phyloP scores from a whole-genome alignment of 2,797 vertebrate genomes.

The Poecilia gillii region DNA sequence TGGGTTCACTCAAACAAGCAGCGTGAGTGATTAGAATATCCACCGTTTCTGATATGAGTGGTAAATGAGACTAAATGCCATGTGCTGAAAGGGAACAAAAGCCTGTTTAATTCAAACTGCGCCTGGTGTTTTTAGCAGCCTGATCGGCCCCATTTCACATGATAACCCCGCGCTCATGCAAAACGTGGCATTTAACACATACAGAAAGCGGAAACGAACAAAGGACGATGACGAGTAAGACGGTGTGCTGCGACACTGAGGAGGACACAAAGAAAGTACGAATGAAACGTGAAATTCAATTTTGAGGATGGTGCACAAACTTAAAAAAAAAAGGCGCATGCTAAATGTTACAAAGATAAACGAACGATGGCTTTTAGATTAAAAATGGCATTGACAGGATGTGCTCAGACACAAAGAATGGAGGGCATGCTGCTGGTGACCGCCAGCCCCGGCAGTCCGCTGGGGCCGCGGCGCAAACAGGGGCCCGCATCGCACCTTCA shows the following conservation, averaged over 20 bases:
- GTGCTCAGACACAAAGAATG: constrained; percentile 58
- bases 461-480: constrained; percentile 64
- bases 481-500: constrained; percentile 89
- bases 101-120: constrained; percentile 38
- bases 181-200: constrained; percentile 57
- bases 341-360: constrained; percentile 48
- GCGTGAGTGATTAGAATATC: constrained; percentile 33
- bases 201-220: constrained; percentile 21
- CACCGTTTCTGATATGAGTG: constrained; percentile 10
- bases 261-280: constrained; percentile 36
- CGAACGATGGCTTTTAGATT: constrained; percentile 25
- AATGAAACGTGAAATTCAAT: constrained; percentile 18
- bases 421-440: constrained; percentile 64
- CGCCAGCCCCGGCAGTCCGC: constrained; percentile 50
- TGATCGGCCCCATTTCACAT: constrained; percentile 34
- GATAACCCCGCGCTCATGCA: constrained; percentile 55
- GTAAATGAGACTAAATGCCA: constrained; percentile 47
- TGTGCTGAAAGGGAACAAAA: constrained; percentile 40
- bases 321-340: constrained; percentile 44
- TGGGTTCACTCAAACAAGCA: constrained; percentile 44
- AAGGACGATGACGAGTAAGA: constrained; percentile 26
- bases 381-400: constrained; percentile 41
- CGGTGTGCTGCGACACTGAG: constrained; percentile 44
- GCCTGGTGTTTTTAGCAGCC: constrained; percentile 19
- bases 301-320: constrained; percentile 13